Evolutionary conservation across 2,113 vertebrate species (phyloP).

Genomic region (Myodes glareolus): DNA sequence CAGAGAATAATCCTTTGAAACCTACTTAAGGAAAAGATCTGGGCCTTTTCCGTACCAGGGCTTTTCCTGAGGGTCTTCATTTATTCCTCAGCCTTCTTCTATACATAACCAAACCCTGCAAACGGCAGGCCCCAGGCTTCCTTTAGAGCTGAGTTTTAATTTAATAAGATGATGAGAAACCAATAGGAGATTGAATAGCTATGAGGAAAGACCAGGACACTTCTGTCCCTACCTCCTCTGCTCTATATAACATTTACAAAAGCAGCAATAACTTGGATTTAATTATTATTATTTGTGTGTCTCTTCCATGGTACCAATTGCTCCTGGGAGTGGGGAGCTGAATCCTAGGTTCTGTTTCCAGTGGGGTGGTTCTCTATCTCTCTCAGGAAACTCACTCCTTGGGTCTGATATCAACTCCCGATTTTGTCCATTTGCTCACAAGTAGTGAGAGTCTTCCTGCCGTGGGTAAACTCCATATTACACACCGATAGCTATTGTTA

Average conservation of each 20-base stretch:
- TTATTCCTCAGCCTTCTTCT: not conserved
- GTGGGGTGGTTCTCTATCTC: not conserved
- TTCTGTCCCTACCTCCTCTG: not conserved
- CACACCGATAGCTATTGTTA: not conserved
- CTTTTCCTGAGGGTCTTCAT: not conserved
- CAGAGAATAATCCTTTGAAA: not conserved
- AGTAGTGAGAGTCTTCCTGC: not conserved
- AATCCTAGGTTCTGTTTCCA: not conserved
- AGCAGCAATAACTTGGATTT: not conserved
- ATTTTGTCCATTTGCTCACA: not conserved
- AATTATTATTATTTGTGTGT: not conserved
- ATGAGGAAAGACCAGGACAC: not conserved
- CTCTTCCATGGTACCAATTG: not conserved
- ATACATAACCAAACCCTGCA: not conserved
- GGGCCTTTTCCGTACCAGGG: not conserved
- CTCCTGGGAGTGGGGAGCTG: not conserved
- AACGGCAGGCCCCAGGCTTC: not conserved
- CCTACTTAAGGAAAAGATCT: not conserved
- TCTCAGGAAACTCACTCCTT: not conserved
- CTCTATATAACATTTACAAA: not conserved
- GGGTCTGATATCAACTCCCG: not conserved
- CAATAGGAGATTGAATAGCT: not conserved
- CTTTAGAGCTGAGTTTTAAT: not conserved
- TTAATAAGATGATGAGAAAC: not conserved
- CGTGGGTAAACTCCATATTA: not conserved